Evolutionary conservation across 2,888 invertebrate genomes (phyloP).

Genomic region (Campopleginae sp.): DNA sequence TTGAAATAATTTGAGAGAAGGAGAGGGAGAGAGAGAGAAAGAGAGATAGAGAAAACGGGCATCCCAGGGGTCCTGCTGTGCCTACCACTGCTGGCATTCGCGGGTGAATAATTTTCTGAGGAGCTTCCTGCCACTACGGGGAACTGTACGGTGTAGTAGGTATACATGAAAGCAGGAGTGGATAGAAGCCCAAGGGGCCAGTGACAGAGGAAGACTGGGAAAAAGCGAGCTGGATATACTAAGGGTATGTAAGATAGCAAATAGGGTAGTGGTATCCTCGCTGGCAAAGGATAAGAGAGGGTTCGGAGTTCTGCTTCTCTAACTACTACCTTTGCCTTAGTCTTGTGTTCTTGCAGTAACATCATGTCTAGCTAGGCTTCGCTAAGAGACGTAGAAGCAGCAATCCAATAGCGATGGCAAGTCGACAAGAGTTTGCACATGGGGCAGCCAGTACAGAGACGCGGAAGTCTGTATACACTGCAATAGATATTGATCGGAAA

Average conservation of each 20-base stretch:
- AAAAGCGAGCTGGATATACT: slow-evolving; percentile 14
- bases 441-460: slow-evolving; percentile 28
- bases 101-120: slow-evolving; percentile 66
- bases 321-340: slow-evolving; percentile 41
- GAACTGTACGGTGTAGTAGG: slow-evolving; percentile 26
- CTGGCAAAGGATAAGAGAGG: slow-evolving; percentile 51
- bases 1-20: slow-evolving; percentile 11
- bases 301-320: slow-evolving; percentile 58
- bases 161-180: slow-evolving; percentile 30
- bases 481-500: background rate
- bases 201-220: slow-evolving; percentile 20
- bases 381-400: slow-evolving; percentile 30
- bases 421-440: slow-evolving; percentile 50
- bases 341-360: slow-evolving; percentile 24
- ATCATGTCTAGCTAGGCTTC: slow-evolving; percentile 26
- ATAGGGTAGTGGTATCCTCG: slow-evolving; percentile 40
- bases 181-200: slow-evolving; percentile 38
- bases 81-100: slow-evolving; percentile 57
- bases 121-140: slow-evolving; percentile 47
- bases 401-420: slow-evolving; percentile 35
- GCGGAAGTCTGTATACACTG: background rate
- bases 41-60: slow-evolving; percentile 26
- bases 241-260: slow-evolving; percentile 34
- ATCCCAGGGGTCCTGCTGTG: slow-evolving; percentile 52
- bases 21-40: slow-evolving; percentile 17